These are phyloP conservation scores for Geotria australis DNA, from an alignment of 2,797 vertebrate species.

Conservation along the genomic window DNA sequence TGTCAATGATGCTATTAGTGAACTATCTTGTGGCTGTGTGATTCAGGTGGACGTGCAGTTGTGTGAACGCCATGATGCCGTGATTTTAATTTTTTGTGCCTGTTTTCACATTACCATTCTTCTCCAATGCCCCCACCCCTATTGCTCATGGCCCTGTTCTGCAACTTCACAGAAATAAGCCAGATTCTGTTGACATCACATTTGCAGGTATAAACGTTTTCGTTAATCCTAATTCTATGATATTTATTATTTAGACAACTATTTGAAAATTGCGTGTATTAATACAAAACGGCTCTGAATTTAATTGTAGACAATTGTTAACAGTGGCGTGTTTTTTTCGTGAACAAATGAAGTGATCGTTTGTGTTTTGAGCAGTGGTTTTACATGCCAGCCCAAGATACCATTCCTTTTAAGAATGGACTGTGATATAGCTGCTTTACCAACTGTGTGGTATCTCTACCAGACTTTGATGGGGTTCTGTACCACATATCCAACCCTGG, in stretches of 20 bases:
- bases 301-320: background rate
- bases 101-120: background rate
- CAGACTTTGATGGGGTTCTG: conserved; percentile 94
- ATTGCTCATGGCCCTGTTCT: conserved; percentile 6
- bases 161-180: conserved; percentile 44
- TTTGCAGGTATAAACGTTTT: conserved; percentile 47
- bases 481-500: conserved; percentile 98
- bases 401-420: too few relatives aligned
- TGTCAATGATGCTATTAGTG: too few relatives aligned
- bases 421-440: too few relatives aligned
- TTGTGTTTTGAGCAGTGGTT: background rate
- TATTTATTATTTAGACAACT: background rate
- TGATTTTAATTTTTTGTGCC: too few relatives aligned
- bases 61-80: too few relatives aligned
- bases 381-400: background rate
- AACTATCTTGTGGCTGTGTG: too few relatives aligned
- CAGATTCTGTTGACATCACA: conserved; percentile 88
- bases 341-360: background rate
- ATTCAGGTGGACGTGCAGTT: too few relatives aligned
- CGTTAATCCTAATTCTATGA: background rate
- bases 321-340: background rate
- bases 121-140: background rate
- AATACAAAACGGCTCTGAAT: background rate
- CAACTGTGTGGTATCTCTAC: background rate
- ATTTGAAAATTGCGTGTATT: too few relatives aligned